These are phyloP conservation scores for Drosophila meridionalis DNA, from an alignment of 2,888 invertebrate genomes.

Conservation along the genomic window DNA sequence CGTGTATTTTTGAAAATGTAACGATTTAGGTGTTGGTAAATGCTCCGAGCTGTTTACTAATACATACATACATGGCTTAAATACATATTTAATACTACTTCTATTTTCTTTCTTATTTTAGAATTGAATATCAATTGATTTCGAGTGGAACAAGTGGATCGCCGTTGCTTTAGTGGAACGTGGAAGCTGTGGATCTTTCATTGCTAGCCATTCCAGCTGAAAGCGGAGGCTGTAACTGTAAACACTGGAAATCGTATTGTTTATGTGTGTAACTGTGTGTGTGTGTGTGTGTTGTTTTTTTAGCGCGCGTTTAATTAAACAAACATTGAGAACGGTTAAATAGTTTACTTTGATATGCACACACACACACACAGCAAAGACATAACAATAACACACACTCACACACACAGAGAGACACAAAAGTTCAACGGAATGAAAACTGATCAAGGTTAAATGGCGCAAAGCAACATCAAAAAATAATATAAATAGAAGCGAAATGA, in stretches of 20 bases:
- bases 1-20: background rate
- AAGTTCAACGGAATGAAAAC: slow-evolving; percentile 71
- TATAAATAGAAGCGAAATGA: slow-evolving; percentile 36
- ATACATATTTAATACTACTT: background rate
- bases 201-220: slow-evolving; percentile 1
- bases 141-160: background rate
- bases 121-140: background rate
- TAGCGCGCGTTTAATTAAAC: slow-evolving; percentile 50
- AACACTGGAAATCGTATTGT: slow-evolving; percentile 26
- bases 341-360: slow-evolving; percentile 48
- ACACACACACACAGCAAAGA: slow-evolving; percentile 17
- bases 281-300: slow-evolving; percentile 18
- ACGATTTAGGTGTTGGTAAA: background rate
- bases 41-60: background rate
- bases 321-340: slow-evolving; percentile 53
- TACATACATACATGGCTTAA: background rate
- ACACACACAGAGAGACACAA: slow-evolving; percentile 19
- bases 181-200: slow-evolving; percentile 8
- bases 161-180: background rate
- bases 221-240: slow-evolving; percentile 22
- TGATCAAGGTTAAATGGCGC: slow-evolving; percentile 70
- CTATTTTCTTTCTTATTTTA: background rate
- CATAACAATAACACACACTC: slow-evolving; percentile 18
- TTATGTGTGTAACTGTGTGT: slow-evolving; percentile 11
- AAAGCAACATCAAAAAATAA: slow-evolving; percentile 37